These are phyloP conservation scores for Diaperis boleti DNA, from an alignment of 2,888 invertebrate genomes.

Conservation along the genomic window DNA sequence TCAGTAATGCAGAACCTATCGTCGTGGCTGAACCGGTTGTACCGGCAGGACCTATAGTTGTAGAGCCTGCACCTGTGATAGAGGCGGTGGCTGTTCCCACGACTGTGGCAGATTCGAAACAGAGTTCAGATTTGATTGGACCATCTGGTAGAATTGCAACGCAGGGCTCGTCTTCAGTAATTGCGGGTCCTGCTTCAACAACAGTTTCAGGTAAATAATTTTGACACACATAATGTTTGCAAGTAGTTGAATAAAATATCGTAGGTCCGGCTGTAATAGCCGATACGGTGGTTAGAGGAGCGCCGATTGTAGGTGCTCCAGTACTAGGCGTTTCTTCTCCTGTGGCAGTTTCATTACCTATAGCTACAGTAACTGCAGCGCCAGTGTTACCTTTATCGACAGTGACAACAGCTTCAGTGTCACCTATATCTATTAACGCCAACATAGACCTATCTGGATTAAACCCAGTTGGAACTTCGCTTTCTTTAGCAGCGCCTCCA, in stretches of 20 bases:
- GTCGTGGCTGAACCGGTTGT: constrained; percentile 49
- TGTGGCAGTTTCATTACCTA: too few relatives aligned
- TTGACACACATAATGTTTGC: not conserved
- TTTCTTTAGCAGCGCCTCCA: too few relatives aligned
- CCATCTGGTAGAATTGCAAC: constrained; percentile 61
- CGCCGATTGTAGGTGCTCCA: constrained; percentile 45
- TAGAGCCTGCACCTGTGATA: constrained; percentile 47
- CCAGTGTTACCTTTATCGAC: constrained; percentile 39
- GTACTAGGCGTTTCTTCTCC: constrained; percentile 14
- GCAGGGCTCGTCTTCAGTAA: constrained; percentile 58
- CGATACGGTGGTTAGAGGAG: constrained; percentile 39
- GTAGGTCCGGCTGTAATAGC: constrained; percentile 42
- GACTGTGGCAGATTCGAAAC: constrained; percentile 52
- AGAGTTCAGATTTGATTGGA: constrained; percentile 57
- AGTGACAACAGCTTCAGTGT: constrained; percentile 19
- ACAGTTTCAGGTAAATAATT: constrained; percentile 60
- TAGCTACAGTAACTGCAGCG: constrained; percentile 6
- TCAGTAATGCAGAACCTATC: constrained; percentile 36
- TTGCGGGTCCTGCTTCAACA: constrained; percentile 62
- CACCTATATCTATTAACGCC: constrained; percentile 45
- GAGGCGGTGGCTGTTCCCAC: constrained; percentile 49
- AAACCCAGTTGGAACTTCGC: too few relatives aligned
- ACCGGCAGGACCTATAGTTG: constrained; percentile 46
- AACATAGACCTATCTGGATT: too few relatives aligned
- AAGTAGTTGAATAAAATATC: constrained; percentile 15